A percentile compares a stretch with the other conserved stretches of the same genome.
Evolutionary conservation across 1,140 invertebrate species (phyloP).

Genomic region (Brachionus asplanchnoidis): DNA sequence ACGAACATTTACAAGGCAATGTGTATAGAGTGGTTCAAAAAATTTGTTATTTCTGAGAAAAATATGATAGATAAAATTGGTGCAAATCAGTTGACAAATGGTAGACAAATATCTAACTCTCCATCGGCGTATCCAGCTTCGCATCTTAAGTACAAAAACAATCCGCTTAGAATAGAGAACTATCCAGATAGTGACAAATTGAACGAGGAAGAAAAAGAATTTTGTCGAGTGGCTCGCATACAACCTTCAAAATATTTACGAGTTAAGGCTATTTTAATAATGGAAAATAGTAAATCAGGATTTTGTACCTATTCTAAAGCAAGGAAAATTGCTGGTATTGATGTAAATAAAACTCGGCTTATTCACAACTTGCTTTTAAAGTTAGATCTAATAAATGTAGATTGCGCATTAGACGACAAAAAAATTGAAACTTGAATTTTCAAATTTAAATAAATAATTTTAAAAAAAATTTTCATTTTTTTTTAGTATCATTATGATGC

Average conservation of each 20-base stretch:
- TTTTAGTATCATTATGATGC: background rate
- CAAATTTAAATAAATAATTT: background rate
- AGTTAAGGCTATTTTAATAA: constrained; percentile 20
- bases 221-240: constrained; percentile 18
- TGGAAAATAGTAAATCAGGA: constrained; percentile 4
- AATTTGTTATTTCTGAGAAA: constrained; percentile 24
- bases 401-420: background rate
- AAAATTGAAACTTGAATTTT: background rate
- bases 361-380: constrained; percentile 25
- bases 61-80: background rate
- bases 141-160: constrained; percentile 5
- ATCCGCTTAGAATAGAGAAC: constrained; percentile 31
- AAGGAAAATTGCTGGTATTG: constrained; percentile 37
- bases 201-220: constrained; percentile 31
- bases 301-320: constrained; percentile 34
- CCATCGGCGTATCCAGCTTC: background rate
- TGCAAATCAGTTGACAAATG: background rate
- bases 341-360: constrained; percentile 38
- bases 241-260: constrained; percentile 6
- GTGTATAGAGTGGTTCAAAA: constrained; percentile 39
- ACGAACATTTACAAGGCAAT: background rate
- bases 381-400: background rate
- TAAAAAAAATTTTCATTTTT: background rate
- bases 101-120: constrained; percentile 4
- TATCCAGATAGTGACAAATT: constrained; percentile 37